phyloP scores from a whole-genome alignment of 1,140 invertebrate genomes.

The Philopotamus ludificatus region DNA sequence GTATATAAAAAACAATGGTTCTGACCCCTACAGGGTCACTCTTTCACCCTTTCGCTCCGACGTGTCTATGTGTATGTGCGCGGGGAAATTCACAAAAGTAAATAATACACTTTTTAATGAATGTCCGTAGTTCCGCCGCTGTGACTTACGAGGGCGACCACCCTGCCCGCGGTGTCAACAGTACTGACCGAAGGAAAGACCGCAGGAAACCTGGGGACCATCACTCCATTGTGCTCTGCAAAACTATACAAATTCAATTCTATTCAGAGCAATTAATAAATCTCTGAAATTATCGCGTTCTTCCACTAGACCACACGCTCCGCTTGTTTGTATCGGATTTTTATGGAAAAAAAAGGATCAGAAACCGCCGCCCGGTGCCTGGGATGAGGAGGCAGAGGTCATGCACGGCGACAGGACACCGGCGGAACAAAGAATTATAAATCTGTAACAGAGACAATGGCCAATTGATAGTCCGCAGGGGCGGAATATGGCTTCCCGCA shows the following conservation, averaged over 20 bases:
- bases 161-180: conserved; percentile 9
- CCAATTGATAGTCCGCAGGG: conserved; percentile 36
- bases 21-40: neutral
- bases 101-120: conserved; percentile 28
- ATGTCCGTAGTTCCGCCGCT: conserved; percentile 14
- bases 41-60: neutral
- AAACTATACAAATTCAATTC: neutral
- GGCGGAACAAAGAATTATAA: conserved; percentile 41
- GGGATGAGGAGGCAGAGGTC: neutral
- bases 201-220: conserved; percentile 18
- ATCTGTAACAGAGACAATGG: conserved; percentile 40
- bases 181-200: conserved; percentile 20
- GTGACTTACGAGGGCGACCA: conserved; percentile 27
- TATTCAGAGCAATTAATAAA: neutral
- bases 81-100: conserved; percentile 23
- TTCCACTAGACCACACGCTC: too few relatives aligned
- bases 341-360: too few relatives aligned
- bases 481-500: conserved; percentile 3
- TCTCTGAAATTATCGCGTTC: too few relatives aligned
- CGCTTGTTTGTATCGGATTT: too few relatives aligned
- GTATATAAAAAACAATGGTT: too few relatives aligned
- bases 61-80: too few relatives aligned
- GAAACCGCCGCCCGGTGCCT: too few relatives aligned
- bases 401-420: conserved; percentile 21
- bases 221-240: conserved; percentile 14